A percentile compares a stretch with the other conserved stretches of the same genome.
phyloP scores from a whole-genome alignment of 2,888 invertebrate species.

The Cartodere bifasciata region DNA sequence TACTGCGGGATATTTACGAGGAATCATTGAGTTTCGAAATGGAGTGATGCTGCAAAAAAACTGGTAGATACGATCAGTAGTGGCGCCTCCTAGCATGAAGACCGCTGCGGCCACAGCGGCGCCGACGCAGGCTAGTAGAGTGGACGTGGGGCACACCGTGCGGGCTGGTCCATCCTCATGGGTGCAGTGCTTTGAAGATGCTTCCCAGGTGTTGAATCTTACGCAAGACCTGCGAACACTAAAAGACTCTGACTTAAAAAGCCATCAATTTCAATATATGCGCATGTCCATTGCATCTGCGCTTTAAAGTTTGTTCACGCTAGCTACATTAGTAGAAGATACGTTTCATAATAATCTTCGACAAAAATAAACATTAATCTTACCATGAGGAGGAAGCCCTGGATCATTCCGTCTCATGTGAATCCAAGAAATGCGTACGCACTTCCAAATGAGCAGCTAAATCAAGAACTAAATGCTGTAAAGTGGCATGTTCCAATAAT shows the following conservation, averaged over 20 bases:
- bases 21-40: constrained; percentile 12
- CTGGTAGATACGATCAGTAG: too few relatives aligned
- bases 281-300: too few relatives aligned
- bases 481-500: constrained; percentile 68
- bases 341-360: too few relatives aligned
- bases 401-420: constrained; percentile 50
- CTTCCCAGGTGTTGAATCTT: constrained; percentile 24
- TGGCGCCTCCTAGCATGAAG: constrained; percentile 19
- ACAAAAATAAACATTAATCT: neutral
- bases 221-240: constrained; percentile 20
- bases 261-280: too few relatives aligned
- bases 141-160: neutral
- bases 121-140: too few relatives aligned
- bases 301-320: too few relatives aligned
- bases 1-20: constrained; percentile 19
- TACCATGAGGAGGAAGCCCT: constrained; percentile 40
- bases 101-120: constrained; percentile 20
- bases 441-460: constrained; percentile 76
- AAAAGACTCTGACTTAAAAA: too few relatives aligned
- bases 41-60: constrained; percentile 22
- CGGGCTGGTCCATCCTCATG: constrained; percentile 23
- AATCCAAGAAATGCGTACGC: constrained; percentile 54
- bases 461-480: constrained; percentile 70
- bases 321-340: too few relatives aligned
- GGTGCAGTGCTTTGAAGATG: constrained; percentile 21